phyloP scores from a whole-genome alignment of 2,888 invertebrate genomes.

The Tetheella fluctuosa region DNA sequence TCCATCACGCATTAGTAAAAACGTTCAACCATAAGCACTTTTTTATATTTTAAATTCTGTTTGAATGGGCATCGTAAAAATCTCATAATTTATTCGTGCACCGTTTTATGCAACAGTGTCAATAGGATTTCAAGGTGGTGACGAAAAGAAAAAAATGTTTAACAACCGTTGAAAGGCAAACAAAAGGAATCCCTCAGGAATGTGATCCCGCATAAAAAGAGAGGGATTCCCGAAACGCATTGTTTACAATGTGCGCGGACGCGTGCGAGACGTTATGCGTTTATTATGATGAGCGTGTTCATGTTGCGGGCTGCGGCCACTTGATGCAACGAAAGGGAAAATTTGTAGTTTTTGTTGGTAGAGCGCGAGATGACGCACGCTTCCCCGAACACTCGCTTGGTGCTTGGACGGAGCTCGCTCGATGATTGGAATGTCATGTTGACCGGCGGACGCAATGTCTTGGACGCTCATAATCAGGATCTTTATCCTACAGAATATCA shows the following conservation, averaged over 20 bases:
- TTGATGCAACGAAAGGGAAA: constrained; percentile 81
- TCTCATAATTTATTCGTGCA: constrained; percentile 44
- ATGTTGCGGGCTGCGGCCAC: constrained; percentile 44
- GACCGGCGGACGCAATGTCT: constrained; percentile 24
- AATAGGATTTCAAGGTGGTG: constrained; percentile 62
- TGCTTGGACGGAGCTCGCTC: constrained; percentile 38
- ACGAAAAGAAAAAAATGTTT: constrained; percentile 62
- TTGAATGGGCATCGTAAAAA: constrained; percentile 43
- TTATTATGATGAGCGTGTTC: constrained; percentile 64
- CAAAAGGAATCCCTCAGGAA: constrained; percentile 83
- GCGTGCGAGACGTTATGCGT: constrained; percentile 65
- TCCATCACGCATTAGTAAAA: background rate
- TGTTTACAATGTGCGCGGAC: constrained; percentile 72
- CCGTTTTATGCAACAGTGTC: constrained; percentile 65
- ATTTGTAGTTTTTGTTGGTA: constrained; percentile 73
- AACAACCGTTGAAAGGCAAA: constrained; percentile 71
- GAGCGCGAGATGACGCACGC: constrained; percentile 68
- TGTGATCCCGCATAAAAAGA: constrained; percentile 77
- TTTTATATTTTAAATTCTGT: constrained; percentile 25
- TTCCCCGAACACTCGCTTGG: constrained; percentile 58
- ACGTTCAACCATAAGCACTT: background rate
- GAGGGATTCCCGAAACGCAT: constrained; percentile 81
- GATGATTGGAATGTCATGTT: constrained; percentile 57
- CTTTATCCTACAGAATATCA: background rate
- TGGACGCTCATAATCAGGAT: background rate